Base-by-base conservation (phyloP, 2,113 vertebrate species). In the Vimba vimba region DNA sequence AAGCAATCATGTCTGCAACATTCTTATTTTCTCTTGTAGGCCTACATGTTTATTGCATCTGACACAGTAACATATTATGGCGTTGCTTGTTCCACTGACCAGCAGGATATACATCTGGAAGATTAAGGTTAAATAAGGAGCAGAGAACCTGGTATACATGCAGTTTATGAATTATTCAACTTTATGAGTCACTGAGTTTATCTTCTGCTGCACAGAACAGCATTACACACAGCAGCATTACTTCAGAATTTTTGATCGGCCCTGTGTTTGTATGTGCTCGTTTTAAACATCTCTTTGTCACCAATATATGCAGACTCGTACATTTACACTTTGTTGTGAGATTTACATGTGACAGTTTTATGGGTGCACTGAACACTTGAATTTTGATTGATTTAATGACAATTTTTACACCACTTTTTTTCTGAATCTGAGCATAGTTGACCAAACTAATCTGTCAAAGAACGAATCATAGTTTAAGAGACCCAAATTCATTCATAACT, bases 171-270 rank as follows among this genome's bases (percentile, higher is more conserved):
- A 88, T 88, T 84, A 88, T 88, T 86, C 81, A 88, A 11, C 59
- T 74, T 88, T 83, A 86, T 86, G 87, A 88, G 82, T 88, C 87
- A 88, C 78, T 88, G 87, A 79, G 85, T 86, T 86, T 27, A 60
- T 59, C 80, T 66, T 82, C 85, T 80, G 68, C 87, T 73, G 80
- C 66, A 79, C 60, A 33, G 33, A 33, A 33, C 33, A 33, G 33
- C 33, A 33, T 33, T 33, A 64, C 43, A 83, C 85, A 80, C 52
- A 64, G 64, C 60, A 66, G 74, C 66, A 86, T 64, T 73, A 79
- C 69, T 75, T 86, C 77, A 82, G 57, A 82, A 73, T 64, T 86
- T 59, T 62, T 71, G 52, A 59, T 80, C 10, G 11, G 23, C 47
- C 11, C 10, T n/a, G 25, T 50, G 43, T 68, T 25, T 30, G 4